Conservation (phyloP, 2,113 vertebrate species). For the Stictonetta naevosa region DNA sequence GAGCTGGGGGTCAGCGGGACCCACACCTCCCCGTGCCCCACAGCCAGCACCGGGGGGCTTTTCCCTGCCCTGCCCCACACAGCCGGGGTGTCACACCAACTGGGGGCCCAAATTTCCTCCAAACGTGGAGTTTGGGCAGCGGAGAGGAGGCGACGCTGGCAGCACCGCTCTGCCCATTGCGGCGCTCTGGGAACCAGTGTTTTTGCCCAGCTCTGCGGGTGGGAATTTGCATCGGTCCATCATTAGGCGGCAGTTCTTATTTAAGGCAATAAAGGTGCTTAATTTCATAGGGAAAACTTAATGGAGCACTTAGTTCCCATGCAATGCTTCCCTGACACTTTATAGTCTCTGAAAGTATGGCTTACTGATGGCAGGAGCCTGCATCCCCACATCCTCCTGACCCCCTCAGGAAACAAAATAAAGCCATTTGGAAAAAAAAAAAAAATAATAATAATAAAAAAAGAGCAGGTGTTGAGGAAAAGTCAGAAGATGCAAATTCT, state of each 20-base stretch:
- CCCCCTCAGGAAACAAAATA: neutral
- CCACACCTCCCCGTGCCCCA: too few species aligned
- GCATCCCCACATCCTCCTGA: neutral
- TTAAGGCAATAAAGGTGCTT: neutral
- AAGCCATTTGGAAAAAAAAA: neutral
- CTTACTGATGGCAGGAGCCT: neutral
- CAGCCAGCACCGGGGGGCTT: accelerated
- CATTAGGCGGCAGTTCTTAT: neutral
- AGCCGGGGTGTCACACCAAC: neutral
- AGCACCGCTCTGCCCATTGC: neutral
- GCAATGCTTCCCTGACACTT: neutral
- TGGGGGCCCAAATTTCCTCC: neutral
- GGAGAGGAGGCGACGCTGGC: neutral
- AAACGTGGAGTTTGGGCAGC: neutral
- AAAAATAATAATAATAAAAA: too few species aligned
- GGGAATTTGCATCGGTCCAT: neutral
- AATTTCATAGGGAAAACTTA: constrained; percentile 35
- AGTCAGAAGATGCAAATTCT: constrained; percentile 15
- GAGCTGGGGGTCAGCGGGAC: neutral
- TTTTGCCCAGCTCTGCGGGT: neutral
- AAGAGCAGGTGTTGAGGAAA: constrained; percentile 8
- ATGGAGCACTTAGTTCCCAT: constrained; percentile 28
- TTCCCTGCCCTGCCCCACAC: too few species aligned
- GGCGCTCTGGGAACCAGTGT: neutral
- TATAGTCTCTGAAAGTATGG: neutral